These are phyloP conservation scores for Centropus unirufus DNA, from an alignment of 2,113 vertebrate genomes.

Conservation along the genomic window DNA sequence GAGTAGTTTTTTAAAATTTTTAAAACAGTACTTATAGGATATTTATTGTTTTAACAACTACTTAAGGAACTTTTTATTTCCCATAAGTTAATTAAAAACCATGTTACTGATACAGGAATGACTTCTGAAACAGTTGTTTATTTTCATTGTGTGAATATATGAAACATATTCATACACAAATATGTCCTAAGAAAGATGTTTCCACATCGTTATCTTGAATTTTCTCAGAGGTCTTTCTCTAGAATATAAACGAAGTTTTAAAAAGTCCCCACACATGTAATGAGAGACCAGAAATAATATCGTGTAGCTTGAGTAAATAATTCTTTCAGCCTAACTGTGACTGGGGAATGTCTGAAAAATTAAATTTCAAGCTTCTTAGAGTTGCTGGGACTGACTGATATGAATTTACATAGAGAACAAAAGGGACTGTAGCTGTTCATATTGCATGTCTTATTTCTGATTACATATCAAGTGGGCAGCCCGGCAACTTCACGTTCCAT, in stretches of 20 bases:
- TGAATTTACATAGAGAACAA: background rate
- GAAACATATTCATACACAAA: rapidly evolving
- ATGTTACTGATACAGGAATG: background rate
- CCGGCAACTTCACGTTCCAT: background rate
- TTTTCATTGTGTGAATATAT: background rate
- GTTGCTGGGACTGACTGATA: background rate
- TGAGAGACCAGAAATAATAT: background rate
- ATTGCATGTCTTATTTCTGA: background rate
- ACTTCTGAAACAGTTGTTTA: background rate
- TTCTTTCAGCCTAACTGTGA: background rate
- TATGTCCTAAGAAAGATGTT: background rate
- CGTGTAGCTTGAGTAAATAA: background rate
- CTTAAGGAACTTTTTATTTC: background rate
- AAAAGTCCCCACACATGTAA: rapidly evolving
- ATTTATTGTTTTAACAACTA: background rate
- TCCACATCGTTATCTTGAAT: background rate
- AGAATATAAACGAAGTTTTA: background rate
- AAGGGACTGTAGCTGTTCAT: background rate
- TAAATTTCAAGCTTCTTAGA: background rate
- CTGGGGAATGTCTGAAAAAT: background rate
- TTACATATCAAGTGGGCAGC: background rate
- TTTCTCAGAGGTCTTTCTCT: background rate
- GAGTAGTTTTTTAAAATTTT: background rate
- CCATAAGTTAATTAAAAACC: background rate
- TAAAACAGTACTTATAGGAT: background rate